Conservation (phyloP, 1,140 invertebrate species). For the Drosophila quadrilineata region DNA sequence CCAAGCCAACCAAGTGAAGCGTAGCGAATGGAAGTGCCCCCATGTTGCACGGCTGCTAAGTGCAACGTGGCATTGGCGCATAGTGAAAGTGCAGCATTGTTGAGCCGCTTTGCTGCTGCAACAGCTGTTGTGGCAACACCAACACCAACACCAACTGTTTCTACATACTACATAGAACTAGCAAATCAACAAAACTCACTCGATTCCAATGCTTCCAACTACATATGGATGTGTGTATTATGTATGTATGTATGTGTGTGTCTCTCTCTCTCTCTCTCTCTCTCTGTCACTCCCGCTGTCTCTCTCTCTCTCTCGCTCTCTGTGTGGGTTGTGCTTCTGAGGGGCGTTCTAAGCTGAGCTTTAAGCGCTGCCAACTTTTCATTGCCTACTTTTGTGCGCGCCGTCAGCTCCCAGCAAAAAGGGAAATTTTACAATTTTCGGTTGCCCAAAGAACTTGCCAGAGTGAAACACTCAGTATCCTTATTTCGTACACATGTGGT, state of each 20-base stretch:
- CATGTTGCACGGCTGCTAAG: conserved; percentile 22
- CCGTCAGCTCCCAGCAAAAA: neutral
- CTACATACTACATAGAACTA: too few relatives aligned
- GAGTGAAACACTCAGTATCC: too few relatives aligned
- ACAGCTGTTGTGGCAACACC: neutral
- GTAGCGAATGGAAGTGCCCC: neutral
- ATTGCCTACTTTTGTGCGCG: neutral
- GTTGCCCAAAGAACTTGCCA: too few relatives aligned
- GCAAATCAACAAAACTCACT: neutral
- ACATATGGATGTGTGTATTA: neutral
- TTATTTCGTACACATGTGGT: too few relatives aligned
- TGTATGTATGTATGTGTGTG: neutral
- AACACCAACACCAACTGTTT: too few relatives aligned
- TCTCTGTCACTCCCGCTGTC: neutral
- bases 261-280: neutral
- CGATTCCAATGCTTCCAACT: too few relatives aligned
- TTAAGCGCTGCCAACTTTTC: neutral
- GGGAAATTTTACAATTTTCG: too few relatives aligned
- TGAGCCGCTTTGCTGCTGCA: conserved; percentile 2
- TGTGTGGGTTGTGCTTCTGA: too few relatives aligned
- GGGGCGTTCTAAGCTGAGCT: neutral
- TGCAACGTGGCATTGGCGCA: conserved; percentile 11
- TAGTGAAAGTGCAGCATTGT: conserved; percentile 44
- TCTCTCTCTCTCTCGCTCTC: neutral
- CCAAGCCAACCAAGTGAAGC: too few relatives aligned